Conservation (phyloP, 2,113 vertebrate genomes). For the Budorcas taxicolor region DNA sequence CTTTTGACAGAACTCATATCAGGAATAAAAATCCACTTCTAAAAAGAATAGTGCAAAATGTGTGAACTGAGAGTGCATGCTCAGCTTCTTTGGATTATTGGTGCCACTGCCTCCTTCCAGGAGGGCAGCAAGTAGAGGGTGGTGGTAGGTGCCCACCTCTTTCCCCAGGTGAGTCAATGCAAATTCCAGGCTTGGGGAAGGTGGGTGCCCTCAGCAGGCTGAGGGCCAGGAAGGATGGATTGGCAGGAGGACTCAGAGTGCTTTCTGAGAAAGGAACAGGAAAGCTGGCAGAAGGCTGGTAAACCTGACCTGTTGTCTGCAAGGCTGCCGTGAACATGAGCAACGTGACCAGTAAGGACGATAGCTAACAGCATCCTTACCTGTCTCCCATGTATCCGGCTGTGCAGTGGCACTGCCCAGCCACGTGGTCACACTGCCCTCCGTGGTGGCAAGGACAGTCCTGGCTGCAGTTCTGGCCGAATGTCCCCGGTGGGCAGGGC, state of each 20-base stretch:
- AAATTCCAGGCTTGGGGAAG: not conserved
- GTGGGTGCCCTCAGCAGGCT: not conserved
- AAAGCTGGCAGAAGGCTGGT: not conserved
- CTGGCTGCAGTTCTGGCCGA: conserved; percentile 95
- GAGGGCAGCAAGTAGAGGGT: not conserved
- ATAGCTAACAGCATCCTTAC: conserved; percentile 74
- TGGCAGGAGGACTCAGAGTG: not conserved
- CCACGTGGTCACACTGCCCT: conserved; percentile 94
- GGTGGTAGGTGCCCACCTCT: not conserved
- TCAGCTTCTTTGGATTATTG: not conserved
- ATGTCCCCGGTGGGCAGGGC: conserved; percentile 93
- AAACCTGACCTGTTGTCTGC: not conserved
- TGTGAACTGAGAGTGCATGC: not conserved
- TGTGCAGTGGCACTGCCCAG: conserved; percentile 91
- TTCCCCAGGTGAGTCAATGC: not conserved
- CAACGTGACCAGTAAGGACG: not conserved
- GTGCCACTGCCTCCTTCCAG: not conserved
- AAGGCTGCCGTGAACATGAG: not conserved
- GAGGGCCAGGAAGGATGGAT: not conserved
- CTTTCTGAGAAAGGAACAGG: not conserved
- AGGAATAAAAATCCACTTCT: not conserved
- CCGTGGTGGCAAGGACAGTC: conserved; percentile 96
- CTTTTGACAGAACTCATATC: not conserved
- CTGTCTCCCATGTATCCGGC: conserved; percentile 95
- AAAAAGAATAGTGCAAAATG: not conserved